These are phyloP conservation scores for Cyphomyrus plagiostoma DNA, from an alignment of 2,113 vertebrate species.

Conservation along the genomic window DNA sequence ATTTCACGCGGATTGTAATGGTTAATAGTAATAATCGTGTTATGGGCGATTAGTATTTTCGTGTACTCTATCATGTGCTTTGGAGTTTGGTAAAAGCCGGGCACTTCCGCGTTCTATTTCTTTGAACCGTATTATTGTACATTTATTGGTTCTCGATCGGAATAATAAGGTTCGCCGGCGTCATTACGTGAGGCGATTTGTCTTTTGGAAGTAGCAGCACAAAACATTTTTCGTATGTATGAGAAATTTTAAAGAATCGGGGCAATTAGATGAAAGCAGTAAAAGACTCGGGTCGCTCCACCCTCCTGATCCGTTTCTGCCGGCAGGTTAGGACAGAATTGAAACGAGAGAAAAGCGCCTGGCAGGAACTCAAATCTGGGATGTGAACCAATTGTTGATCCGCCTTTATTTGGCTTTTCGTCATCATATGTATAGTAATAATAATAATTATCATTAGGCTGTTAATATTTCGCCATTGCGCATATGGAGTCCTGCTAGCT, in stretches of 20 bases:
- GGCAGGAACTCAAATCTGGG: neutral
- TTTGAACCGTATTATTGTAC: neutral
- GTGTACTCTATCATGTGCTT: neutral
- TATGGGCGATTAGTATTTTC: neutral
- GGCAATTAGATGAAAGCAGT: neutral
- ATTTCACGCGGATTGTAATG: neutral
- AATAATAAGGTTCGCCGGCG: neutral
- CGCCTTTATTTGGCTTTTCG: neutral
- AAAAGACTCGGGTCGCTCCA: neutral
- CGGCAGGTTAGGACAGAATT: conserved; percentile 5
- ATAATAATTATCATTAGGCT: neutral
- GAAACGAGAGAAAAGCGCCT: neutral
- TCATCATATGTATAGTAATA: neutral
- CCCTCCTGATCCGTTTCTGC: neutral
- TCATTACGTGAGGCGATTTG: neutral
- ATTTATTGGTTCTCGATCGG: neutral
- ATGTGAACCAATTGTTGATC: neutral
- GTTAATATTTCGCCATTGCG: neutral
- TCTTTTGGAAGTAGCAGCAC: neutral
- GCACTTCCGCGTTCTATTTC: conserved; percentile 13
- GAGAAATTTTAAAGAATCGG: neutral
- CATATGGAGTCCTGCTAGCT: neutral
- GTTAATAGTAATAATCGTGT: neutral
- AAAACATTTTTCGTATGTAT: neutral
- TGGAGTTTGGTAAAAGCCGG: conserved; percentile 1